These are phyloP conservation scores for Lithobates pipiens DNA, from an alignment of 2,797 vertebrate genomes.

Conservation along the genomic window DNA sequence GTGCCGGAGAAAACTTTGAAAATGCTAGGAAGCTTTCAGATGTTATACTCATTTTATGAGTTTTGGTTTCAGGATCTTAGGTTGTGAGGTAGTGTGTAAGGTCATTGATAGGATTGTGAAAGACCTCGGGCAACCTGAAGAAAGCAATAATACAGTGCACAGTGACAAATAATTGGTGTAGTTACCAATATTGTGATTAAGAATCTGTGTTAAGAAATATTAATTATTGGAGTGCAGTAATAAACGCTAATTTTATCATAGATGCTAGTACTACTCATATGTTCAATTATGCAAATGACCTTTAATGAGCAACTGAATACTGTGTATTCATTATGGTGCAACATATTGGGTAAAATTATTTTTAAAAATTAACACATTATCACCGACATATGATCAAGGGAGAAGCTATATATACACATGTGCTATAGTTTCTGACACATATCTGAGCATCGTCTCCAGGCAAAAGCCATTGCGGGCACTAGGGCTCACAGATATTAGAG, in stretches of 20 bases:
- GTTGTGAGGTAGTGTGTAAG: too few species aligned
- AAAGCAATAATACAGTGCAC: not conserved
- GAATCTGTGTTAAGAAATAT: not conserved
- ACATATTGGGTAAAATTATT: not conserved
- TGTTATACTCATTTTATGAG: too few species aligned
- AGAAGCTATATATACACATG: not conserved
- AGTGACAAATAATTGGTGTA: not conserved
- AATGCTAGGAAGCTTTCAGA: too few species aligned
- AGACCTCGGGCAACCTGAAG: too few species aligned
- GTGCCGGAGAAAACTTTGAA: too few species aligned
- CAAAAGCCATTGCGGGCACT: too few species aligned
- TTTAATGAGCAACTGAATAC: not conserved
- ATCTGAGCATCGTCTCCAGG: not conserved
- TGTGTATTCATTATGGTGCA: conserved; percentile 3
- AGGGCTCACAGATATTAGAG: too few species aligned
- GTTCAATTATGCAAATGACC: not conserved
- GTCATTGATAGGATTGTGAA: too few species aligned
- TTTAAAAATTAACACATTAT: not conserved
- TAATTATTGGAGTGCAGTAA: not conserved
- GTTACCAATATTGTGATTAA: not conserved
- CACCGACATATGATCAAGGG: not conserved
- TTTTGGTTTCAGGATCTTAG: too few species aligned
- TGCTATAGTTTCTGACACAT: not conserved
- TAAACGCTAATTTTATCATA: not conserved
- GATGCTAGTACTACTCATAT: not conserved